Conservation (phyloP, 2,797 vertebrate species). For the Rhinophrynus dorsalis region DNA sequence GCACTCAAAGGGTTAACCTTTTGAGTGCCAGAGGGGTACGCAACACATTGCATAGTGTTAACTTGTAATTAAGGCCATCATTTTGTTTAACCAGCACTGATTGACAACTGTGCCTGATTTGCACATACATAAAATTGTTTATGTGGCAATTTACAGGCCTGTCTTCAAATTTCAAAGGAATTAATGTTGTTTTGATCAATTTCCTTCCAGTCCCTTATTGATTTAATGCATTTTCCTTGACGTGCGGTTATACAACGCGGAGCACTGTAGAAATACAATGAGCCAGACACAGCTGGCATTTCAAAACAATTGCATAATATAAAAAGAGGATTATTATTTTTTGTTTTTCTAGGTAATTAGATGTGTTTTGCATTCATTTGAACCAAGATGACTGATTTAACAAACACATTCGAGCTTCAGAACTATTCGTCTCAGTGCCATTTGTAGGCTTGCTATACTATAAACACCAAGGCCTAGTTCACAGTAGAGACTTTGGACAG, state of each 20-base stretch:
- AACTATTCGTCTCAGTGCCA: not conserved
- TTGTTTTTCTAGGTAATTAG: conserved; percentile 39
- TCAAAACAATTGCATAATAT: conserved; percentile 33
- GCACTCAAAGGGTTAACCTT: no score
- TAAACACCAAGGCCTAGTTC: no score
- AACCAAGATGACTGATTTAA: conserved; percentile 4
- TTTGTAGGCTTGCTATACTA: conserved; percentile 15
- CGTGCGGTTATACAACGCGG: conserved; percentile 13
- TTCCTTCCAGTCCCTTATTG: conserved; percentile 46
- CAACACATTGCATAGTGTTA: no score
- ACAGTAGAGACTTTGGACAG: no score
- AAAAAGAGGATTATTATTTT: conserved; percentile 36
- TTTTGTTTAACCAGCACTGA: conserved; percentile 39
- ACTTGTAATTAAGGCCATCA: conserved; percentile 41
- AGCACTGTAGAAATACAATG: conserved; percentile 27
- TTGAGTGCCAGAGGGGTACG: no score
- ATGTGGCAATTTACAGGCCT: conserved; percentile 47
- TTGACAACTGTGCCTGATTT: conserved; percentile 35
- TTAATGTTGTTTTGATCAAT: conserved; percentile 48
- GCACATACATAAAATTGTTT: conserved; percentile 46
- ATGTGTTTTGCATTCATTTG: conserved; percentile 27
- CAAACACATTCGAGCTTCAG: not conserved
- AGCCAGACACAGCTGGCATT: conserved; percentile 41
- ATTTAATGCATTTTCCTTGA: conserved; percentile 41
- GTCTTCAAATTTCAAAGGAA: conserved; percentile 40